Base-by-base conservation (phyloP, 1,140 invertebrate genomes). In the Rhyzopertha dominica region DNA sequence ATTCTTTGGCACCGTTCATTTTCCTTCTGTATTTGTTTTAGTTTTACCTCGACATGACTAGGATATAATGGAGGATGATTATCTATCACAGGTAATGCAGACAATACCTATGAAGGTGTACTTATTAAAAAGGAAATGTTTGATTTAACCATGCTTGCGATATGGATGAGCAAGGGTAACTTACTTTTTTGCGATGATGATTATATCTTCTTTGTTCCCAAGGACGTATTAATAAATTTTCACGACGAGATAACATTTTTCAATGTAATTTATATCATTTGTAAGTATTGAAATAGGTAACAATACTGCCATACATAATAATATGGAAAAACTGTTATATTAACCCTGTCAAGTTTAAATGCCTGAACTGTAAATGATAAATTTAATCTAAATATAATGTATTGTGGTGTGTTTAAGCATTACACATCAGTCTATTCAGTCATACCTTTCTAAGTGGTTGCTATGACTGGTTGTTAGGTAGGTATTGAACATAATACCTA, bases 21-120 rank as follows among this genome's bases (percentile, higher is more conserved):
- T 59, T 80, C 77, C n/a, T 67, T 69, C 57, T 77, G 76, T 13
- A 67, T 54, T 58, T 74, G 74, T 60, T 79, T 79, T 19, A 75
- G 54, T 60, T 79, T 79, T 14, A 69, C 51, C 1, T 59, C 56
- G 0, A 80, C 75, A 56, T 80, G 78, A 20, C 67, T 65, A 14
- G 74, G 59, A 20, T 59, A 44, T 0, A 67, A 45, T 10, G 77
- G 78, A 2, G 71, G 57, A 0, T 62, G 49, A 12, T 64, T 68
- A 58, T 80, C 77, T n/a, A 80, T 73, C 2, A 70, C 73, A 0
- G 78, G 74, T 8, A 71, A 49, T 0, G 77, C 77, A 5, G 67
- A 69, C 43, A 65, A 51, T 8, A 79, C 74, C 76, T 79, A 36
- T 16, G 42, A 26, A 31, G 28, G 18, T 26, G 24, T 23, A 48